Percentiles rank a stretch among this genome's conserved stretches.
Conservation (phyloP, 2,113 vertebrate species). For the Osmerus mordax region DNA sequence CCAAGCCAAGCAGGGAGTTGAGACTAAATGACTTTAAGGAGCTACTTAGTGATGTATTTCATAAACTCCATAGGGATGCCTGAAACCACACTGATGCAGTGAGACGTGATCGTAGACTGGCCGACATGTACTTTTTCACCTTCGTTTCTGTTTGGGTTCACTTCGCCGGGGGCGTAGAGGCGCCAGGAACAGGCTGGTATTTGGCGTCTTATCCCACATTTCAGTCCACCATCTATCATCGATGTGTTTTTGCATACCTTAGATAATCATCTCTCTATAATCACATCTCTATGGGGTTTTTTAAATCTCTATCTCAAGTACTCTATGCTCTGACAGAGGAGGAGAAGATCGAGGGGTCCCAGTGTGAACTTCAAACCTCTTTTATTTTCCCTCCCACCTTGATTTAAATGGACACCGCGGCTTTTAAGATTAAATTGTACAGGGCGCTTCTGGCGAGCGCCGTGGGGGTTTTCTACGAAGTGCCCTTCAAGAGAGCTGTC, state of each 20-base stretch:
- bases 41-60: background rate
- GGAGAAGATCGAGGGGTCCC: too few relatives aligned
- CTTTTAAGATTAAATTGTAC: conserved; percentile 35
- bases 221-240: conserved; percentile 1
- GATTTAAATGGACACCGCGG: conserved; percentile 18
- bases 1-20: background rate
- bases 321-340: too few relatives aligned
- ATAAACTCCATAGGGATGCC: background rate
- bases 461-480: conserved; percentile 29
- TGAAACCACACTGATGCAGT: background rate
- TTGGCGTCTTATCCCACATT: background rate
- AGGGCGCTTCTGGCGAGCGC: conserved; percentile 5
- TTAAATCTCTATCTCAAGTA: too few relatives aligned
- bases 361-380: too few relatives aligned
- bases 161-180: background rate
- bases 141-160: background rate
- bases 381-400: background rate
- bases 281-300: too few relatives aligned
- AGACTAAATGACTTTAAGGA: background rate
- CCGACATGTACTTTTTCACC: background rate
- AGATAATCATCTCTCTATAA: conserved; percentile 1
- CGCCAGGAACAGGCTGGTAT: background rate
- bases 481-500: conserved; percentile 36
- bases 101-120: too few relatives aligned
- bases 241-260: conserved; percentile 18